phyloP scores from a whole-genome alignment of 2,113 vertebrate genomes.

The Osmerus eperlanus region DNA sequence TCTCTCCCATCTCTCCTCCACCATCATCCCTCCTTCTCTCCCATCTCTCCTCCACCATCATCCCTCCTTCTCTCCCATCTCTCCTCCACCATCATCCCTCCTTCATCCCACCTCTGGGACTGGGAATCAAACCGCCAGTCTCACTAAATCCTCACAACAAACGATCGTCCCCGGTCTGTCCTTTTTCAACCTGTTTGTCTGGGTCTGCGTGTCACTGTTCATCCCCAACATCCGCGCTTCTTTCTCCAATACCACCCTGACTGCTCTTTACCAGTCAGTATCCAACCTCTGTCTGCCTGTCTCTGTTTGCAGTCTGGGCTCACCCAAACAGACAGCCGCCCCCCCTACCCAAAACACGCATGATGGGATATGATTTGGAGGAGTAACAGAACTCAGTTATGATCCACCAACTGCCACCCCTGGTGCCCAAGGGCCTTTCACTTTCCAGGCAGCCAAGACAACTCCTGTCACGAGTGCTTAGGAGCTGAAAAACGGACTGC shows the following conservation, averaged over 20 bases:
- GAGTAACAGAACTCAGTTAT: constrained; percentile 45
- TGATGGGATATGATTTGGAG: constrained; percentile 49
- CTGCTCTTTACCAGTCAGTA: neutral
- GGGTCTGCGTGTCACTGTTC: too few relatives aligned
- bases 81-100: too few relatives aligned
- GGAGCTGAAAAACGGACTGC: constrained; percentile 18
- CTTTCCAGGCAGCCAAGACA: constrained; percentile 37
- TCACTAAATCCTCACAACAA: too few relatives aligned
- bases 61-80: too few relatives aligned
- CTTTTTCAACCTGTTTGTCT: too few relatives aligned
- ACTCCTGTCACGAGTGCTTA: constrained; percentile 33
- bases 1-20: too few relatives aligned
- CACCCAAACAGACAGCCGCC: constrained; percentile 13
- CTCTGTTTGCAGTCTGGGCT: constrained; percentile 28
- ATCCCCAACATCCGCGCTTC: too few relatives aligned
- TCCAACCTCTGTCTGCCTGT: constrained; percentile 49
- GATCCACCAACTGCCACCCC: constrained; percentile 25
- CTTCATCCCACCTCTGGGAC: too few relatives aligned
- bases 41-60: too few relatives aligned
- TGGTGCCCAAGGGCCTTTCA: constrained; percentile 16
- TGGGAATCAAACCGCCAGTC: too few relatives aligned
- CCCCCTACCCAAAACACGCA: constrained; percentile 30
- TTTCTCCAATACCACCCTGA: neutral
- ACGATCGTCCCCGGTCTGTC: too few relatives aligned
- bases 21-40: too few relatives aligned